A percentile compares a stretch with the other conserved stretches of the same genome.
These are phyloP conservation scores for Ictalurus furcatus DNA, from an alignment of 2,113 vertebrate genomes.

Conservation along the genomic window DNA sequence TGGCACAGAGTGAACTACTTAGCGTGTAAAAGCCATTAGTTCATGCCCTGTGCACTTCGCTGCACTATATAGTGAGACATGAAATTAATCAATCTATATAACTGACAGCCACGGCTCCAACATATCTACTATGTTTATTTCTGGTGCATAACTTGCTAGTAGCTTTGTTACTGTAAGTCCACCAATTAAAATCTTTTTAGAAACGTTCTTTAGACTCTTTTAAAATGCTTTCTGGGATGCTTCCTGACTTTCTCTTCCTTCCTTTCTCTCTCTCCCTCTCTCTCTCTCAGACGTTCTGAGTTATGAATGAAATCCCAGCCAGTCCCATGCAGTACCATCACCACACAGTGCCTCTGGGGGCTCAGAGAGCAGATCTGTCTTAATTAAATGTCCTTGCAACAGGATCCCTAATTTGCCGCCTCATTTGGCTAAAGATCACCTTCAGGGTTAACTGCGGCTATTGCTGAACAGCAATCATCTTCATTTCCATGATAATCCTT, in stretches of 20 bases:
- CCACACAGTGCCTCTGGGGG: background rate
- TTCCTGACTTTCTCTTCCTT: slow-evolving; percentile 52
- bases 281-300: background rate
- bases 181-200: slow-evolving; percentile 14
- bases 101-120: background rate
- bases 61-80: slow-evolving; percentile 11
- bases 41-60: slow-evolving; percentile 14
- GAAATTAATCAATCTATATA: slow-evolving; percentile 1
- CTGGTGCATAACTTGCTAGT: background rate
- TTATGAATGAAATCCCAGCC: background rate
- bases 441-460: slow-evolving; percentile 6
- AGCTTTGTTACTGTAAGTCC: background rate
- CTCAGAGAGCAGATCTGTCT: background rate
- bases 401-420: slow-evolving; percentile 6
- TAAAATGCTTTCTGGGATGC: slow-evolving; percentile 34
- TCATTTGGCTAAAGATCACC: slow-evolving; percentile 27
- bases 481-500: background rate
- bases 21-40: slow-evolving; percentile 34
- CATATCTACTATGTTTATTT: background rate
- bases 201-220: background rate
- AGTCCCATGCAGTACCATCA: background rate
- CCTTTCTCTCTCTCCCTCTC: slow-evolving; percentile 47
- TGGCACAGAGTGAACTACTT: slow-evolving; percentile 2
- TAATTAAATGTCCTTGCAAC: slow-evolving; percentile 36
- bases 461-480: slow-evolving; percentile 7